Evolutionary conservation across 2,797 vertebrate genomes (phyloP).

Genomic region (Melanotaenia nigrans): DNA sequence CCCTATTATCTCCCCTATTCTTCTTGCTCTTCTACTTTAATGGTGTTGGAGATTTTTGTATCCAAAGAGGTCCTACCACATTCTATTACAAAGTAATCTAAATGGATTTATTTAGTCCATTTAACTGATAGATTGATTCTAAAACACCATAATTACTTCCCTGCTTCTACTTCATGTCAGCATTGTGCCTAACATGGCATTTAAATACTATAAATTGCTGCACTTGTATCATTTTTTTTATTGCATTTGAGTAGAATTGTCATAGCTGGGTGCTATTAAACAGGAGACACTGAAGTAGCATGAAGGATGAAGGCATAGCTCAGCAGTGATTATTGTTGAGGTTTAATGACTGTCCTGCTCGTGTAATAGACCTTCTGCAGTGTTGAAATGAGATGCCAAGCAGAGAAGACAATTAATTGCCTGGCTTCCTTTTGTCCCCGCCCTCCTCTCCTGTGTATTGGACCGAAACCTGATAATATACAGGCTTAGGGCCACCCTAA

Average conservation of each 20-base stretch:
- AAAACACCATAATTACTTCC: slow-evolving; percentile 45
- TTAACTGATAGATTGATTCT: slow-evolving; percentile 49
- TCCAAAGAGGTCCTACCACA: slow-evolving; percentile 45
- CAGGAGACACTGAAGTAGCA: slow-evolving; percentile 69
- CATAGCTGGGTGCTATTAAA: slow-evolving; percentile 68
- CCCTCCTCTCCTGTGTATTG: slow-evolving; percentile 72
- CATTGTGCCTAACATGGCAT: slow-evolving; percentile 53
- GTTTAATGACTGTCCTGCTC: slow-evolving; percentile 84
- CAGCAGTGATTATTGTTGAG: slow-evolving; percentile 85
- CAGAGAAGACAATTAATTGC: slow-evolving; percentile 87
- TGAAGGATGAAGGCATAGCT: slow-evolving; percentile 75
- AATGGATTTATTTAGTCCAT: slow-evolving; percentile 38
- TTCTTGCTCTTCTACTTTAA: slow-evolving; percentile 29
- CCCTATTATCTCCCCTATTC: slow-evolving; percentile 45
- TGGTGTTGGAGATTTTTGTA: slow-evolving; percentile 33
- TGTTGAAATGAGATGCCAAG: slow-evolving; percentile 85
- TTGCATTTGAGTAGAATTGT: slow-evolving; percentile 71
- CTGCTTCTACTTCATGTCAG: slow-evolving; percentile 54
- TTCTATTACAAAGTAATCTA: slow-evolving; percentile 38
- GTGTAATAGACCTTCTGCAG: slow-evolving; percentile 85
- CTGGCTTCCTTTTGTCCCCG: slow-evolving; percentile 80
- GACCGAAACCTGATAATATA: slow-evolving; percentile 81
- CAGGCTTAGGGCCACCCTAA: slow-evolving; percentile 76
- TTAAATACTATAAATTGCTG: slow-evolving; percentile 59
- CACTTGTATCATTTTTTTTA: slow-evolving; percentile 61